A percentile compares a stretch with the other conserved stretches of the same genome.
These are phyloP conservation scores for Eleutherodactylus coqui DNA, from an alignment of 2,797 vertebrate genomes.

Conservation along the genomic window DNA sequence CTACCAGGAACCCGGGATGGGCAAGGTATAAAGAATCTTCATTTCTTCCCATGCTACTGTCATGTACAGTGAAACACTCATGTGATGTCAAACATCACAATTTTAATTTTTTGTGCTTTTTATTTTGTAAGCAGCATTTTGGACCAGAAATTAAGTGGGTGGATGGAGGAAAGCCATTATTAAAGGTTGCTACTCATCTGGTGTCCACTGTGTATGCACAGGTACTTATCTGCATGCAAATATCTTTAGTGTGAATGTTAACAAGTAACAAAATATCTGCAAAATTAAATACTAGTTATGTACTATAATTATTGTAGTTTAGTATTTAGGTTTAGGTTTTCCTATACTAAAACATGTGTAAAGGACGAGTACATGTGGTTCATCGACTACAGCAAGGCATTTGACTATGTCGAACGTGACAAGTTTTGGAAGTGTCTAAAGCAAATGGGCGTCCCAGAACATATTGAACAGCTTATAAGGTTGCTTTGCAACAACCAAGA, in stretches of 20 bases:
- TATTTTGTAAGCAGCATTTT: constrained; percentile 80
- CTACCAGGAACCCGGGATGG: constrained; percentile 81
- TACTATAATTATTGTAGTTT: background rate
- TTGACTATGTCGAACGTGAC: too few species aligned
- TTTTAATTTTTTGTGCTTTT: background rate
- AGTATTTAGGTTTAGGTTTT: background rate
- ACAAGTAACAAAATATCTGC: background rate
- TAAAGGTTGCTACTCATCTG: constrained; percentile 91
- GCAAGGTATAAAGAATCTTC: constrained; percentile 80
- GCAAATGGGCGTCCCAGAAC: too few species aligned
- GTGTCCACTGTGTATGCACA: constrained; percentile 97
- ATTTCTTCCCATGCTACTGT: background rate
- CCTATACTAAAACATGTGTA: background rate
- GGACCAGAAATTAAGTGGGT: constrained; percentile 96
- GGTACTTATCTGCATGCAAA: constrained; percentile 71
- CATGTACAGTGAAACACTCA: background rate
- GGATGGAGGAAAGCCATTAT: constrained; percentile 90
- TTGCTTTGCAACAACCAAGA: too few species aligned
- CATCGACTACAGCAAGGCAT: too few species aligned
- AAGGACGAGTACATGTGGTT: too few species aligned
- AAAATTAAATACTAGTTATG: background rate
- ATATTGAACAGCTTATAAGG: too few species aligned
- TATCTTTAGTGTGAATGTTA: background rate
- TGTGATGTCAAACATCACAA: background rate
- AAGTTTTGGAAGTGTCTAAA: too few species aligned